Base-by-base conservation (phyloP, 2,797 vertebrate genomes). In the Helarctos malayanus region DNA sequence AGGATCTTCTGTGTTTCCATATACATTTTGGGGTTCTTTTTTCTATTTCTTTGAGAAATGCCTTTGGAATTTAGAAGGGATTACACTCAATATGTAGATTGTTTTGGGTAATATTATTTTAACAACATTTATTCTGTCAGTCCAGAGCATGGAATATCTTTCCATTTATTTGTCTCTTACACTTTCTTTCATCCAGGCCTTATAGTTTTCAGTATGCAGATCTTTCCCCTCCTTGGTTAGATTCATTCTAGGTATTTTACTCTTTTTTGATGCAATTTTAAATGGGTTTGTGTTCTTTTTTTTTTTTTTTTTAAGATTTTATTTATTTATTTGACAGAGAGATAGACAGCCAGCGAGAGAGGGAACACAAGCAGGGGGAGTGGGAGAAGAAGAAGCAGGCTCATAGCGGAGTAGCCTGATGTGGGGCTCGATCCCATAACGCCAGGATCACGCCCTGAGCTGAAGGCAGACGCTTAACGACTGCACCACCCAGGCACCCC, bases 21-120 rank as follows among this genome's bases (percentile, higher is more conserved):
- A 49, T 0, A 76, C 29, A 82, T 92, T 76, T 75, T 57, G 35
- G 21, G 27, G 21, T 49, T 95, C 12, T 79, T 81, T 89, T 21
- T 88, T 88, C 45, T 76, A 13, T 82, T 41, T 76, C 59, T 92
- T 57, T 92, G 41, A 69, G 83, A 71, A 92, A 27, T 82, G 27
- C 19, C 38, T 23, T 3, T 52, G 78, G 6, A 57, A 78, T 69
- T 89, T 95, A 83, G 3, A 49, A 69, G 12, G 59, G n/a, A 27
- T 69, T 89, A 1, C 14, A 21, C 41, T 80, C 76, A 75, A 47
- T 91, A 49, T 87, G 9, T 63, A 75, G 18, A 47, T 57, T 87
- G 25, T 25, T 87, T 95, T 61, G 52, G 14, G 27, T 76, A 45
- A 18, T 86, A 54, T 63, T 32, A 38, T 76, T 89, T 61, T 56